These are phyloP conservation scores for Dipodomys merriami DNA, from an alignment of 2,113 vertebrate genomes.

Conservation along the genomic window DNA sequence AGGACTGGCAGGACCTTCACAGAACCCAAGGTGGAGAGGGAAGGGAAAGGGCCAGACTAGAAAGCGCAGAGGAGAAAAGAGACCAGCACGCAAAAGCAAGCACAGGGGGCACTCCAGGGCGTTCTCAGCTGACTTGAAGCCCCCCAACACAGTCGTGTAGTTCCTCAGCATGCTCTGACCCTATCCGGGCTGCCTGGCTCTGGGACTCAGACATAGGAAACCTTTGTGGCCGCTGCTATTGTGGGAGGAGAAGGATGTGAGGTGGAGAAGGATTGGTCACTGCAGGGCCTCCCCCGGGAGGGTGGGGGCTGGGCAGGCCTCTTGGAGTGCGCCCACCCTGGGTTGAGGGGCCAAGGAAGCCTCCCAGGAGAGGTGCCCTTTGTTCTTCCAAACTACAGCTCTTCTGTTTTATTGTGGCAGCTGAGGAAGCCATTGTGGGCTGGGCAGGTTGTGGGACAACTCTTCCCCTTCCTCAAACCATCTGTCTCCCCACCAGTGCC, in stretches of 20 bases:
- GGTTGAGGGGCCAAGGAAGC: neutral
- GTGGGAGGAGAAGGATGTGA: neutral
- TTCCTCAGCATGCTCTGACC: accelerated
- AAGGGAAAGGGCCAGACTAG: neutral
- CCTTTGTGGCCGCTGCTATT: accelerated
- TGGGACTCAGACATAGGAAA: neutral
- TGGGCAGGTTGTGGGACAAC: neutral
- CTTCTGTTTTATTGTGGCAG: neutral
- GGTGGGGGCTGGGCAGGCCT: neutral
- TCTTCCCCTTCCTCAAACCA: too few species aligned
- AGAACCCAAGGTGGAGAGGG: neutral
- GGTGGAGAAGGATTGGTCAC: too few species aligned
- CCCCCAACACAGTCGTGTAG: accelerated
- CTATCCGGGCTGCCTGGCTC: neutral
- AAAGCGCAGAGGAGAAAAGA: neutral
- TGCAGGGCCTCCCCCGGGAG: too few species aligned
- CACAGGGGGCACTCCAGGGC: accelerated
- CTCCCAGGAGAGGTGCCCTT: neutral
- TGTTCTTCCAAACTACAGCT: neutral
- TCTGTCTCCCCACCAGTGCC: too few species aligned
- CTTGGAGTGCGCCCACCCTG: neutral
- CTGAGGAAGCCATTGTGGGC: neutral
- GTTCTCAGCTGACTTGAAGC: accelerated
- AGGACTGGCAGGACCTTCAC: neutral
- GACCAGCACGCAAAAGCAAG: neutral